Conservation (phyloP, 2,113 vertebrate genomes). For the Panthera tigris region DNA sequence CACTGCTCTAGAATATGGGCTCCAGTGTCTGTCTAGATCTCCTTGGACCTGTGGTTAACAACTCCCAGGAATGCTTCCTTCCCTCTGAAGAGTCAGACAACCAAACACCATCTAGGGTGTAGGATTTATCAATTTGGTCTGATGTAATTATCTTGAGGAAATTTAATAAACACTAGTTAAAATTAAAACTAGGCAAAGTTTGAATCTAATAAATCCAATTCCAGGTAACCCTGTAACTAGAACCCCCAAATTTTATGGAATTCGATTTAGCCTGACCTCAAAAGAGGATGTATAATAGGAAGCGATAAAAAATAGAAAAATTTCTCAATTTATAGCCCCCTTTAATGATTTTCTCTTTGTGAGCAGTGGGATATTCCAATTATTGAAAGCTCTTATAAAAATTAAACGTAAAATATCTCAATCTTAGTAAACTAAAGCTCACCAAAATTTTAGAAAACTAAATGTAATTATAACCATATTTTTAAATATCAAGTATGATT, state of each 20-base stretch:
- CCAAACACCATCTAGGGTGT: not conserved
- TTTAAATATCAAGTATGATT: not conserved
- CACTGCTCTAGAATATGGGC: rapidly evolving
- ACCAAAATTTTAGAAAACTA: not conserved
- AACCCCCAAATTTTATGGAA: not conserved
- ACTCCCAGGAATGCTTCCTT: not conserved
- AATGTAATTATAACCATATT: not conserved
- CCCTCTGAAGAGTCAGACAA: not conserved
- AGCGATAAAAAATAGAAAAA: not conserved
- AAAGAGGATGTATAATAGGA: not conserved
- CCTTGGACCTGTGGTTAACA: not conserved
- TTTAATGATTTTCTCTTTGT: slow-evolving; percentile 8
- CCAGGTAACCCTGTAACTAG: not conserved
- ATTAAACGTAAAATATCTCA: not conserved
- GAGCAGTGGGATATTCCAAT: not conserved
- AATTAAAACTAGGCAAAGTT: slow-evolving; percentile 12
- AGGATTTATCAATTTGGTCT: not conserved
- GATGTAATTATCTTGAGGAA: not conserved
- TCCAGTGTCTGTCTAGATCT: not conserved
- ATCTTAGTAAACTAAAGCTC: not conserved
- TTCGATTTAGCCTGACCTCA: not conserved
- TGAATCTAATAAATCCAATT: not conserved
- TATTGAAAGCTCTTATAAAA: not conserved
- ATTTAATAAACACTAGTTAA: not conserved
- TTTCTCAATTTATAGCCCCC: not conserved